These are phyloP conservation scores for Oncorhynchus gorbuscha DNA, from an alignment of 2,113 vertebrate genomes.

Conservation along the genomic window DNA sequence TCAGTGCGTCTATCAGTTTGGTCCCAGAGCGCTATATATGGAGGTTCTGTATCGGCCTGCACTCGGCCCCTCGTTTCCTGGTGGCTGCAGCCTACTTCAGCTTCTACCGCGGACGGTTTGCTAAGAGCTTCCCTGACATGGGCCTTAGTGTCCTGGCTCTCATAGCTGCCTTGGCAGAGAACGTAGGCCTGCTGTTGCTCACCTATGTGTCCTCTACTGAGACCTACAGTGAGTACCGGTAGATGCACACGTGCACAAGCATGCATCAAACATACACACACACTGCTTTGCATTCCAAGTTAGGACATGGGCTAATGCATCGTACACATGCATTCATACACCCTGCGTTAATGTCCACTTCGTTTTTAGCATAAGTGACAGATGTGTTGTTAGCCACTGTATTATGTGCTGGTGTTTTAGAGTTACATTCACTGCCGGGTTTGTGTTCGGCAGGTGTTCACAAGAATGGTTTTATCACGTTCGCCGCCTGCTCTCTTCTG, in stretches of 20 bases:
- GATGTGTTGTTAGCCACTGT: too few species aligned
- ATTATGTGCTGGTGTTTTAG: too few species aligned
- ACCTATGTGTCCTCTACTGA: conserved; percentile 91
- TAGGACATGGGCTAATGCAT: too few species aligned
- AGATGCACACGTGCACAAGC: too few species aligned
- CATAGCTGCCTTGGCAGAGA: conserved; percentile 78
- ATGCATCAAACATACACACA: too few species aligned
- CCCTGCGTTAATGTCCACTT: not conserved
- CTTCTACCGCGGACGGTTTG: conserved; percentile 80
- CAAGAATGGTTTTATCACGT: conserved; percentile 83
- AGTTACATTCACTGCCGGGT: too few species aligned
- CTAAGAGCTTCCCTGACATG: conserved; percentile 64
- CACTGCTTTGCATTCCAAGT: too few species aligned
- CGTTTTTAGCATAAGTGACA: too few species aligned
- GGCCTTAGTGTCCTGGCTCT: conserved; percentile 76
- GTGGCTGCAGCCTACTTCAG: conserved; percentile 82
- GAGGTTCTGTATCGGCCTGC: conserved; percentile 88
- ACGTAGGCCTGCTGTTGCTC: conserved; percentile 84
- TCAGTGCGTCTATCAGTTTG: conserved; percentile 89
- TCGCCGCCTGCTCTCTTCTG: conserved; percentile 80
- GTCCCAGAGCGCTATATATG: conserved; percentile 90
- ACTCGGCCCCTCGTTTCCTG: conserved; percentile 87
- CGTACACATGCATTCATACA: not conserved
- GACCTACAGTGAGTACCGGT: conserved; percentile 79
- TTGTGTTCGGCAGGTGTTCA: conserved; percentile 79